These are phyloP conservation scores for Mesitornis unicolor DNA, from an alignment of 2,113 vertebrate genomes.

Conservation along the genomic window DNA sequence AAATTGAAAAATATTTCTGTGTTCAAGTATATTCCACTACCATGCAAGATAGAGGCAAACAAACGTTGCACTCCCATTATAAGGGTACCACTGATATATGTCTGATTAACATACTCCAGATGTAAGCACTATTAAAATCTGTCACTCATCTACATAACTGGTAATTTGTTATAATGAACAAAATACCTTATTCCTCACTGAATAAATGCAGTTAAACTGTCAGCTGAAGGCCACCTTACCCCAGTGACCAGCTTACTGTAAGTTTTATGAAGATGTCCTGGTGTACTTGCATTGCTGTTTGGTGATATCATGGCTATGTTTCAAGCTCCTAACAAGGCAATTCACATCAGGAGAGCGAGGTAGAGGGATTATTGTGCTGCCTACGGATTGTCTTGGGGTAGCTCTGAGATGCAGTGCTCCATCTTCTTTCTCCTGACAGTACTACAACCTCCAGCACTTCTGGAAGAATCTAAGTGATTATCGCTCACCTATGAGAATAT, in stretches of 20 bases:
- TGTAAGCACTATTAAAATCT: not conserved
- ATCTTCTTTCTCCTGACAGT: not conserved
- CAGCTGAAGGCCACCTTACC: not conserved
- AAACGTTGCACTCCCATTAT: not conserved
- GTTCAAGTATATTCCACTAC: not conserved
- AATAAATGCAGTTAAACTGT: not conserved
- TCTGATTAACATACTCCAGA: not conserved
- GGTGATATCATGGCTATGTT: not conserved
- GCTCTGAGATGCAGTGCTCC: not conserved
- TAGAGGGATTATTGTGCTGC: not conserved
- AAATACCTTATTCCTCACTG: not conserved
- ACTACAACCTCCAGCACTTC: not conserved
- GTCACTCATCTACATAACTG: not conserved
- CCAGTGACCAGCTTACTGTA: accelerated
- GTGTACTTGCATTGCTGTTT: not conserved
- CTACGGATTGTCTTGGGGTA: too few relatives aligned
- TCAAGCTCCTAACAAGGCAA: not conserved
- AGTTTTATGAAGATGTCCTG: not conserved
- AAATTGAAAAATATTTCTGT: not conserved
- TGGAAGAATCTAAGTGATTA: not conserved
- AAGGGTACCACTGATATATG: not conserved
- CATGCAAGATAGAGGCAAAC: not conserved
- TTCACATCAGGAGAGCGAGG: not conserved
- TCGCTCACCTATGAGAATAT: not conserved
- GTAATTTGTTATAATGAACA: not conserved